Evolutionary conservation across 2,888 invertebrate species (phyloP).

Genomic region (Dynastes grantii): DNA sequence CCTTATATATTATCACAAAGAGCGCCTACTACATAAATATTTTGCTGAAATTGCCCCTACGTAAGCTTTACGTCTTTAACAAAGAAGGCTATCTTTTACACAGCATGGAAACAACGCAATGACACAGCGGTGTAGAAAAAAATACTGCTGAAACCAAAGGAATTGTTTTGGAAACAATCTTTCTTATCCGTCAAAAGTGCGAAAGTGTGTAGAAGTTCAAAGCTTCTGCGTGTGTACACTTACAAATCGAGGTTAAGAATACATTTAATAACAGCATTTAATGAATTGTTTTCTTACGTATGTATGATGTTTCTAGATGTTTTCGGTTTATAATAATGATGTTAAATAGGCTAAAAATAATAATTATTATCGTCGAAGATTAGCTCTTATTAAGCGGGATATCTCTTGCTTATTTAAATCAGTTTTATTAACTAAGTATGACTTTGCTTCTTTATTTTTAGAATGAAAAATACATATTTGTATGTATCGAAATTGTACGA

Average conservation of each 20-base stretch:
- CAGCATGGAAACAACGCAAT: neutral
- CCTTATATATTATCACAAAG: neutral
- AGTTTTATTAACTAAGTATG: too few species aligned
- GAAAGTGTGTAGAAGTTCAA: neutral
- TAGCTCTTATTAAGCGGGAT: too few species aligned
- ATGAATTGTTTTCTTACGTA: slow-evolving; percentile 2
- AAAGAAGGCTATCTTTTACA: neutral
- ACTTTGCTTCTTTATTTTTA: too few species aligned
- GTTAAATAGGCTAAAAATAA: too few species aligned
- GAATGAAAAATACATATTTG: too few species aligned
- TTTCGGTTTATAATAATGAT: neutral
- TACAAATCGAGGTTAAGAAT: neutral
- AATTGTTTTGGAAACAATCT: slow-evolving; percentile 1
- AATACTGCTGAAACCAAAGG: neutral
- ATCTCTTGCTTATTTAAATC: too few species aligned
- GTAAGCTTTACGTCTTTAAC: neutral
- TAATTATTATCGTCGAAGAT: too few species aligned
- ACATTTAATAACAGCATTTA: neutral
- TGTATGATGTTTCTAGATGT: neutral
- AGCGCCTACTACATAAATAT: neutral
- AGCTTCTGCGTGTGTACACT: neutral
- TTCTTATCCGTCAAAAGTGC: neutral
- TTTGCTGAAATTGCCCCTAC: neutral
- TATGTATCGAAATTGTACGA: too few species aligned
- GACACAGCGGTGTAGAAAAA: neutral